Conservation (phyloP, 2,888 invertebrate species). For the Tachina grossa region DNA sequence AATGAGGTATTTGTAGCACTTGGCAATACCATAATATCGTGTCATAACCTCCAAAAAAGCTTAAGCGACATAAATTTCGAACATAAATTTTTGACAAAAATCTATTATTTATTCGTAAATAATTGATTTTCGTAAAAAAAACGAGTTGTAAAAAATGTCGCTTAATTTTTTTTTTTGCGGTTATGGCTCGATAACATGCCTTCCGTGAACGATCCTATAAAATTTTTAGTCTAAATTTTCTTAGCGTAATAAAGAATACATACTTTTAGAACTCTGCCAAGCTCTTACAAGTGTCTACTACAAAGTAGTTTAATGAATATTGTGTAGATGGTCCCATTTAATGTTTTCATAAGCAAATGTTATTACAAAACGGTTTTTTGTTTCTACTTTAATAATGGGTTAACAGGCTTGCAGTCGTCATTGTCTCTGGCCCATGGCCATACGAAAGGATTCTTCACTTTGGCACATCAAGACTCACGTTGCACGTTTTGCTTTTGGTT, state of each 20-base stretch:
- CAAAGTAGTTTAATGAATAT: conserved; percentile 40
- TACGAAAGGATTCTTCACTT: conserved; percentile 21
- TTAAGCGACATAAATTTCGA: too few relatives aligned
- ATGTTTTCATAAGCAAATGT: conserved; percentile 36
- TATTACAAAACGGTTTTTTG: conserved; percentile 54
- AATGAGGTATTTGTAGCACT: too few relatives aligned
- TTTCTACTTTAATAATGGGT: conserved; percentile 37
- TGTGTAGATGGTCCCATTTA: conserved; percentile 47
- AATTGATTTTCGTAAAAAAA: too few relatives aligned
- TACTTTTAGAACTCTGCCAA: conserved; percentile 2
- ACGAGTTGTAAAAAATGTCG: too few relatives aligned
- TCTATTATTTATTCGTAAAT: too few relatives aligned
- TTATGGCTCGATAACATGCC: too few relatives aligned
- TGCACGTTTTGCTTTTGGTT: conserved; percentile 36
- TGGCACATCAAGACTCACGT: not conserved
- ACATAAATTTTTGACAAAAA: too few relatives aligned
- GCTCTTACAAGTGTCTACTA: not conserved
- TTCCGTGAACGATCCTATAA: too few relatives aligned
- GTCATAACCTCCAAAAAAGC: too few relatives aligned
- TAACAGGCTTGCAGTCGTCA: conserved; percentile 60
- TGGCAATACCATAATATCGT: too few relatives aligned
- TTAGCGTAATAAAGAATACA: not conserved
- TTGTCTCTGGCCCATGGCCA: conserved; percentile 19
- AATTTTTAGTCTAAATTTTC: too few relatives aligned
- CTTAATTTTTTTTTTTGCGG: too few relatives aligned